Evolutionary conservation across 2,113 vertebrate genomes (phyloP).

Genomic region (Albula glossodonta): DNA sequence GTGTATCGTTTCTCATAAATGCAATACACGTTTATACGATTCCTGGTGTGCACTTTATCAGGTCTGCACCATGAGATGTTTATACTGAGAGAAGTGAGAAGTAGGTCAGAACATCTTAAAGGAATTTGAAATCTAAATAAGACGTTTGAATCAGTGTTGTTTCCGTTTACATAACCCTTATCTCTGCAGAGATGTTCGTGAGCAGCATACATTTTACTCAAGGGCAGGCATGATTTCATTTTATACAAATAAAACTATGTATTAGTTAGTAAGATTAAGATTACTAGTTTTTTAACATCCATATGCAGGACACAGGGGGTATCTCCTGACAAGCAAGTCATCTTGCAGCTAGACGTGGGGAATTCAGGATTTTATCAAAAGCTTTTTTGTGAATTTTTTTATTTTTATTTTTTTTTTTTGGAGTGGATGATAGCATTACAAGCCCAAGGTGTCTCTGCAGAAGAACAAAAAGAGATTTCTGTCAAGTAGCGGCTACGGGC

Average conservation of each 20-base stretch:
- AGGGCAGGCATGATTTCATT: neutral
- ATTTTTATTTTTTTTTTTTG: neutral
- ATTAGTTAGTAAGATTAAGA: conserved; percentile 1
- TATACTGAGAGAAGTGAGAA: neutral
- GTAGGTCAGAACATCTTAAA: conserved; percentile 16
- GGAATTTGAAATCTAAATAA: neutral
- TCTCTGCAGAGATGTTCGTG: neutral
- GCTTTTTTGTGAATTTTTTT: no score
- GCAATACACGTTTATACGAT: neutral
- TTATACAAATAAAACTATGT: conserved; percentile 21
- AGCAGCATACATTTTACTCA: neutral
- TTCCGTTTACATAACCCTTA: neutral
- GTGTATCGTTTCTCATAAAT: neutral
- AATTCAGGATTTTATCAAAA: neutral
- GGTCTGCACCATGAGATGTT: conserved; percentile 15
- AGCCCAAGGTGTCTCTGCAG: neutral
- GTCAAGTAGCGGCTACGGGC: neutral
- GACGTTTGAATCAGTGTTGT: neutral
- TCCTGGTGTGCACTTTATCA: conserved; percentile 10
- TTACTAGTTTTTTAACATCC: conserved; percentile 16
- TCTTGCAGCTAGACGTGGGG: neutral
- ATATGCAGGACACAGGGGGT: conserved; percentile 10
- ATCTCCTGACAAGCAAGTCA: conserved; percentile 14
- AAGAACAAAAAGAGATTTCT: conserved; percentile 8
- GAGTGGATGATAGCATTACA: conserved; percentile 1